These are phyloP conservation scores for Callithrix jacchus DNA, from an alignment of 2,113 vertebrate species.

Conservation along the genomic window DNA sequence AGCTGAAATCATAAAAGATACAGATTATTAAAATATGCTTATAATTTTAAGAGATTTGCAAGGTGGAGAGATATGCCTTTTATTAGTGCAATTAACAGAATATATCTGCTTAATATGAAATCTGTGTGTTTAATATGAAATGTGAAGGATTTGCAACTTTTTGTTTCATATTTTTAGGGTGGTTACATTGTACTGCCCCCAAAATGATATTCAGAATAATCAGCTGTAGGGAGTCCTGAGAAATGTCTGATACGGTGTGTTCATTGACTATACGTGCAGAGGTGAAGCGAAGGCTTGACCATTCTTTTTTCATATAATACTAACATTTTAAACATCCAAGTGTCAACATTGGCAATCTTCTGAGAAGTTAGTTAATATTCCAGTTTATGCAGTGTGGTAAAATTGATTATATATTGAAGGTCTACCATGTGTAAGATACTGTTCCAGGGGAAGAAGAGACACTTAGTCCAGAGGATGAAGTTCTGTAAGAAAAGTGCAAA, in stretches of 20 bases:
- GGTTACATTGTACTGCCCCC: neutral
- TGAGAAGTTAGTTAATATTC: slow-evolving; percentile 3
- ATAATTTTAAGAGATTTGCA: neutral
- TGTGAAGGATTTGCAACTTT: slow-evolving; percentile 37
- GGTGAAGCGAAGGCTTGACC: neutral
- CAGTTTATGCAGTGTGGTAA: neutral
- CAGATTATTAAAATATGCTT: neutral
- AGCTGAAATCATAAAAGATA: neutral
- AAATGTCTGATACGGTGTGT: neutral
- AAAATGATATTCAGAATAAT: slow-evolving; percentile 12
- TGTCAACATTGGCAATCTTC: neutral
- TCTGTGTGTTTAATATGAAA: neutral
- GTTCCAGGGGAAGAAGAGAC: neutral
- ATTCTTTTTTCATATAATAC: neutral
- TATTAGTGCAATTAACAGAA: neutral
- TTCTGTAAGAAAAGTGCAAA: neutral
- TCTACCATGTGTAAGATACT: neutral
- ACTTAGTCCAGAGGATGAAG: neutral
- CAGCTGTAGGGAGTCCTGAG: no score
- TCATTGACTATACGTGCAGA: neutral
- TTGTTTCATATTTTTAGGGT: slow-evolving; percentile 11
- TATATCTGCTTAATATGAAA: neutral
- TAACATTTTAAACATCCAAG: neutral
- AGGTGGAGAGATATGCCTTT: neutral
- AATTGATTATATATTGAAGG: neutral